Evolutionary conservation across 2,888 invertebrate genomes (phyloP).

Genomic region (Drosophila yooni): DNA sequence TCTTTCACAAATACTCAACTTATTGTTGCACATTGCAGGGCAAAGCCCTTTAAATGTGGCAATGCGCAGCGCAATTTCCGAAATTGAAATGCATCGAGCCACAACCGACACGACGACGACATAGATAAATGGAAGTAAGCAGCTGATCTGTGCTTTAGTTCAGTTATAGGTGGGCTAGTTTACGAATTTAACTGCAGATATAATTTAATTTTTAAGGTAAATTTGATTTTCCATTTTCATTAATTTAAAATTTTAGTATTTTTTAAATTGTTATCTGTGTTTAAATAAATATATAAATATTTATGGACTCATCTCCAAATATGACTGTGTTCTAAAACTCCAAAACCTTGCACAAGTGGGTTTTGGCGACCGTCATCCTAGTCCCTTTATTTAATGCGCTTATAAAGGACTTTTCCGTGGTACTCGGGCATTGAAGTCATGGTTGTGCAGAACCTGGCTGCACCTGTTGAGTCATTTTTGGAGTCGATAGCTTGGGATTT

Average conservation of each 20-base stretch:
- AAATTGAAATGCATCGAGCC: constrained; percentile 63
- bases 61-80: constrained; percentile 42
- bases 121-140: neutral
- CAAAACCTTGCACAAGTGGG: too few relatives aligned
- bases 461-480: too few relatives aligned
- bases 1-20: constrained; percentile 20
- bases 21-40: constrained; percentile 46
- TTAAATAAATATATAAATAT: too few relatives aligned
- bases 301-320: too few relatives aligned
- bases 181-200: neutral
- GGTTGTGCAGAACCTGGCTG: too few relatives aligned
- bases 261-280: too few relatives aligned
- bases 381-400: too few relatives aligned
- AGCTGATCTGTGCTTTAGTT: neutral
- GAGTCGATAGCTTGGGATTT: too few relatives aligned
- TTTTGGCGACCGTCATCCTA: too few relatives aligned
- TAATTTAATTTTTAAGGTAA: neutral
- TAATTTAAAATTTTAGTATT: neutral
- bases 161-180: neutral
- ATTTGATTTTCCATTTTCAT: neutral
- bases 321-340: too few relatives aligned
- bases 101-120: constrained; percentile 16
- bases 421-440: too few relatives aligned
- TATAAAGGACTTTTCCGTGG: too few relatives aligned
- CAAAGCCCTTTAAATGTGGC: constrained; percentile 66